These are phyloP conservation scores for Pipistrellus kuhlii DNA, from an alignment of 2,797 vertebrate genomes.

Conservation along the genomic window DNA sequence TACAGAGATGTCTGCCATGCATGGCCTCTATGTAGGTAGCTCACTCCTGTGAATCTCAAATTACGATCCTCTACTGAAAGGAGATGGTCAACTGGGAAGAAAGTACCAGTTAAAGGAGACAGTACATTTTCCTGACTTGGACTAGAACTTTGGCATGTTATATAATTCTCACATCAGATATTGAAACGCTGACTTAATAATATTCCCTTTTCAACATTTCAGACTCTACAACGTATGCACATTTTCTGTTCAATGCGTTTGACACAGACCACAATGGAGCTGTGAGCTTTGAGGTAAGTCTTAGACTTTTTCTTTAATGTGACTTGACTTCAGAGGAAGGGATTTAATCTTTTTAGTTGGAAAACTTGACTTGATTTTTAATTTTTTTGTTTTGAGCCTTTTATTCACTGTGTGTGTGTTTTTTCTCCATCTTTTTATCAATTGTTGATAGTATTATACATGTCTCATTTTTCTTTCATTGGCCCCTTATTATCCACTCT, in stretches of 20 bases:
- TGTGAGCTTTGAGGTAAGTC: slow-evolving; percentile 98
- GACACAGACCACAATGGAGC: slow-evolving; percentile 99
- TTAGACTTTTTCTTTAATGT: not conserved
- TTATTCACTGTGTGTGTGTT: not conserved
- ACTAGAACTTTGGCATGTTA: not conserved
- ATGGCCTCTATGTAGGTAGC: not conserved
- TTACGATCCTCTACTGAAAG: not conserved
- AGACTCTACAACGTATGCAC: slow-evolving; percentile 98
- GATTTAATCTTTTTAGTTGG: not conserved
- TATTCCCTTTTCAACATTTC: slow-evolving; percentile 80
- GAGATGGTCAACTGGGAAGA: not conserved
- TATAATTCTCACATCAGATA: no score
- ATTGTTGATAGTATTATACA: no score
- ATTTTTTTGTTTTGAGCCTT: not conserved
- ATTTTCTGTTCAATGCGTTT: slow-evolving; percentile 99
- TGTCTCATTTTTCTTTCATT: no score
- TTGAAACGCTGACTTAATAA: not conserved
- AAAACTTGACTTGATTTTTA: not conserved
- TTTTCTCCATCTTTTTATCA: no score
- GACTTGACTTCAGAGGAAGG: not conserved
- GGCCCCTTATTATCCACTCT: no score
- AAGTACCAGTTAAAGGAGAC: not conserved
- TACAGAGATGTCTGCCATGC: not conserved
- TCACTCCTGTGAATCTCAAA: not conserved
- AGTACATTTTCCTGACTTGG: not conserved